A percentile compares a stretch with the other conserved stretches of the same genome.
phyloP scores from a whole-genome alignment of 2,113 vertebrate species.

The Cyanoderma ruficeps region DNA sequence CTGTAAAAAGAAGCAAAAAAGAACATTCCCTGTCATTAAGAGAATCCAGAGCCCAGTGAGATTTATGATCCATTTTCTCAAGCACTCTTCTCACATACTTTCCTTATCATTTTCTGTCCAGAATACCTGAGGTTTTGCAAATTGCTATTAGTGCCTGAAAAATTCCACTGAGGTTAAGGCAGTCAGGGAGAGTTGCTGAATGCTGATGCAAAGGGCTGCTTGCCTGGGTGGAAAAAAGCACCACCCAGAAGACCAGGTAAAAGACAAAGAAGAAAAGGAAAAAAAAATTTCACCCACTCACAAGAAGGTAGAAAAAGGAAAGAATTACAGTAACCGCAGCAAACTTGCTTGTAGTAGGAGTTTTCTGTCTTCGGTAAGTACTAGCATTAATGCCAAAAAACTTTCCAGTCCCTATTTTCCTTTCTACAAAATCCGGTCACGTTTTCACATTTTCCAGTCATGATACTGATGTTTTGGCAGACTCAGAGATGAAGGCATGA shows the following conservation, averaged over 20 bases:
- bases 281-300: neutral
- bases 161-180: neutral
- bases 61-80: neutral
- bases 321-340: neutral
- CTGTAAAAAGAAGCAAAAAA: neutral
- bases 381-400: neutral
- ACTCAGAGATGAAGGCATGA: neutral
- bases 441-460: neutral
- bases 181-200: neutral
- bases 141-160: neutral
- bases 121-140: slow-evolving; percentile 1
- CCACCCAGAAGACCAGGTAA: neutral
- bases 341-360: neutral
- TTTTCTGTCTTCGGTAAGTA: neutral
- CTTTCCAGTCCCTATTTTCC: neutral
- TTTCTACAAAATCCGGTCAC: neutral
- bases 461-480: neutral
- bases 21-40: neutral
- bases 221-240: neutral
- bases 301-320: neutral
- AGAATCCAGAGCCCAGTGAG: neutral
- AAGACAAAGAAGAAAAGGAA: neutral
- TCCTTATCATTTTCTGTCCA: neutral
- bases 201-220: neutral
- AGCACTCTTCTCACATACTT: neutral